Evolutionary conservation across 2,113 vertebrate species (phyloP).

Genomic region (western clawed frog (Xenopus tropicalis)): UCB_Xtro_10.0 CM004451.2:6053001-6053500

Average conservation of each 20-base stretch:
- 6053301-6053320: constrained; percentile 52
- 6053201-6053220: constrained; percentile 58
- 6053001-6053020: constrained; percentile 66
- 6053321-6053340: constrained; percentile 46
- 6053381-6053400: constrained; percentile 52
- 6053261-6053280: constrained; percentile 60
- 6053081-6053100: constrained; percentile 51
- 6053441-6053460: constrained; percentile 48
- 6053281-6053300: constrained; percentile 54
- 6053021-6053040: constrained; percentile 62
- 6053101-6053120: constrained; percentile 61
- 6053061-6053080: constrained; percentile 68
- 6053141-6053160: constrained; percentile 62
- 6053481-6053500: constrained; percentile 53
- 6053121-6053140: constrained; percentile 70
- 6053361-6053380: constrained; percentile 52
- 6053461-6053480: constrained; percentile 25
- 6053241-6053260: constrained; percentile 64
- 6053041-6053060: constrained; percentile 69
- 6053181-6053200: constrained; percentile 68
- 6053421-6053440: constrained; percentile 58
- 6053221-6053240: constrained; percentile 59
- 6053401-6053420: constrained; percentile 50
- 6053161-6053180: constrained; percentile 70
- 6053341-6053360: constrained; percentile 53